Base-by-base conservation (phyloP, 2,113 vertebrate species). In the Xenotilapia leptura region DNA sequence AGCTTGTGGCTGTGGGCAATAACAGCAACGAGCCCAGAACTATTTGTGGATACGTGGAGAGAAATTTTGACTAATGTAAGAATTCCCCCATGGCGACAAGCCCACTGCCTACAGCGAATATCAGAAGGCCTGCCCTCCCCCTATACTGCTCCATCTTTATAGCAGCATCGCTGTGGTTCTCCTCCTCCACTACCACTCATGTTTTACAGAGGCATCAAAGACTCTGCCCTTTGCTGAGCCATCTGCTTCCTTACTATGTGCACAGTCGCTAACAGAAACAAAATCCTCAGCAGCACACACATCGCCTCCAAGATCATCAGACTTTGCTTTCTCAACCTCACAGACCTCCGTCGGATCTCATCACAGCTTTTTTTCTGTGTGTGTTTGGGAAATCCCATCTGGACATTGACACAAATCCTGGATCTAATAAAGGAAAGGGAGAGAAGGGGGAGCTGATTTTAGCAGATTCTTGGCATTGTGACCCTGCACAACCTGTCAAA, bases 181-280 rank as follows among this genome's bases (percentile, higher is more conserved):
- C 80, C 79, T 79, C 83, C 56, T 79, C 77, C 38, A 14, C 80
- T 17, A 26, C 70, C 47, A 65, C 83, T 92, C 88, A 2, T 84
- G 86, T 82, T 70, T 47, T 31, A 58, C 77, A 87, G 80, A 54
- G 79, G 88, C 83, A 42, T 55, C 90, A 58, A 15, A 83, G 86
- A 89, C n/a, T 80, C 79, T 70, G 85, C 80, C 84, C 91, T 91
- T 85, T 88, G 88, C 83, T n/a, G 47, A 86, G 87, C 90, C 92
- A 94, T 94, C 93, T 94, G 92, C 88, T 85, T 4, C 45, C 85
- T 82, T 88, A 10, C 87, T 79, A 47, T 4, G 77, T 83, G 84
- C 80, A 3, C 77, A 26, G 17, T 26, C n/a, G 7, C 80, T 42
- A 42, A 82, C 83, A 11, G 11, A 31, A 70, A 86, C 84, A 14